A percentile compares a stretch with the other conserved stretches of the same genome.
phyloP scores from a whole-genome alignment of 2,113 vertebrate species.

The Dasypus novemcinctus region DNA sequence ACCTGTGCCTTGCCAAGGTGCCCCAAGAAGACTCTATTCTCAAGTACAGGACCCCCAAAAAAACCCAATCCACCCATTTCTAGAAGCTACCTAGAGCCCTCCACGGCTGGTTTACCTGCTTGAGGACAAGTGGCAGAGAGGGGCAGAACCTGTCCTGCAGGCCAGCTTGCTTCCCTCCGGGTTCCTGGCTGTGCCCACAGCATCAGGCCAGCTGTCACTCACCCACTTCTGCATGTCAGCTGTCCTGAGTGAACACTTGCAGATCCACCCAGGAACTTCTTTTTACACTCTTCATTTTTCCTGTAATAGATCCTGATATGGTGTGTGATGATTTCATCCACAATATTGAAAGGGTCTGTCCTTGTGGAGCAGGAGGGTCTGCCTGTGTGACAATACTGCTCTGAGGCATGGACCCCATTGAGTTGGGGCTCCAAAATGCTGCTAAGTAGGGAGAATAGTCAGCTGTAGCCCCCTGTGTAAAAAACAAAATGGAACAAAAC shows the following conservation, averaged over 20 bases:
- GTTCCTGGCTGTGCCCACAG: not conserved
- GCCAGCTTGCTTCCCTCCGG: not conserved
- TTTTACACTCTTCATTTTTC: not conserved
- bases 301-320: not conserved
- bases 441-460: not conserved
- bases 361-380: not conserved
- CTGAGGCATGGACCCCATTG: not conserved
- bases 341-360: not conserved
- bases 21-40: not conserved
- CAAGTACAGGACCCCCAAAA: not conserved
- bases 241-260: not conserved
- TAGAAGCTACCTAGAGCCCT: not conserved
- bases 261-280: not conserved
- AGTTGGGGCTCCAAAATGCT: not conserved
- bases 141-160: not conserved
- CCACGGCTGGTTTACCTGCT: not conserved
- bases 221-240: not conserved
- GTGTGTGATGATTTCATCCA: not conserved
- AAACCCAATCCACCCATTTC: not conserved
- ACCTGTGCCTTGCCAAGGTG: too few species aligned
- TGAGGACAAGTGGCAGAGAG: not conserved
- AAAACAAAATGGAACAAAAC: not conserved
- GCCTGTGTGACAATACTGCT: not conserved
- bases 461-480: not conserved
- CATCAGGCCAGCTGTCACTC: fast-evolving